Conservation (phyloP, 1,140 invertebrate species). For the Drosophila lacteicornis region DNA sequence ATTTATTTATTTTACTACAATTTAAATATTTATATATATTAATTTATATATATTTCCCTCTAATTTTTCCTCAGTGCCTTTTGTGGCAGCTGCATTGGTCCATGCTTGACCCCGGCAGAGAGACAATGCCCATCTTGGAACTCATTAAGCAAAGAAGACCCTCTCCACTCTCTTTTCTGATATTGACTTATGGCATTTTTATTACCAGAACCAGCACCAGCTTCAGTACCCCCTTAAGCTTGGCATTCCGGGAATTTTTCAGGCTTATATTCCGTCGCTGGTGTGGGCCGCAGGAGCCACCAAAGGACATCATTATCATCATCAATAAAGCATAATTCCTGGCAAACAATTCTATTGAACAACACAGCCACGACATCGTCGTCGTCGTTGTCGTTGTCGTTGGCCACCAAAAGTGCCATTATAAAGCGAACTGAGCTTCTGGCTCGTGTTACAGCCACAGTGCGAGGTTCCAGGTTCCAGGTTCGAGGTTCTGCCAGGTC, state of each 20-base stretch:
- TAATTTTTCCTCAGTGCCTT: slow-evolving; percentile 11
- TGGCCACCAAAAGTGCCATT: slow-evolving; percentile 69
- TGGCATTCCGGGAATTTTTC: slow-evolving; percentile 77
- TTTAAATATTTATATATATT: no score
- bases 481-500: neutral
- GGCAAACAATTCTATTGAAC: slow-evolving; percentile 84
- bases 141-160: slow-evolving; percentile 52
- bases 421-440: slow-evolving; percentile 33
- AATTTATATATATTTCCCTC: neutral
- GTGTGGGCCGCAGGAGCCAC: slow-evolving; percentile 56
- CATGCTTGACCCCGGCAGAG: slow-evolving; percentile 34
- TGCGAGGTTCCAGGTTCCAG: slow-evolving; percentile 1
- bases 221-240: neutral
- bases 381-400: slow-evolving; percentile 22
- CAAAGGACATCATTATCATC: slow-evolving; percentile 82
- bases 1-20: no score
- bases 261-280: slow-evolving; percentile 54
- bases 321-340: slow-evolving; percentile 84
- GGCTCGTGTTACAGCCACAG: slow-evolving; percentile 72
- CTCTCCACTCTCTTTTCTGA: slow-evolving; percentile 25
- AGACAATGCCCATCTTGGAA: slow-evolving; percentile 51
- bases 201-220: slow-evolving; percentile 55
- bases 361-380: slow-evolving; percentile 52
- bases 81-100: slow-evolving; percentile 31
- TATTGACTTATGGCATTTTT: slow-evolving; percentile 84